Conservation (phyloP, 2,113 vertebrate species). For the Pleuronectes platessa region DNA sequence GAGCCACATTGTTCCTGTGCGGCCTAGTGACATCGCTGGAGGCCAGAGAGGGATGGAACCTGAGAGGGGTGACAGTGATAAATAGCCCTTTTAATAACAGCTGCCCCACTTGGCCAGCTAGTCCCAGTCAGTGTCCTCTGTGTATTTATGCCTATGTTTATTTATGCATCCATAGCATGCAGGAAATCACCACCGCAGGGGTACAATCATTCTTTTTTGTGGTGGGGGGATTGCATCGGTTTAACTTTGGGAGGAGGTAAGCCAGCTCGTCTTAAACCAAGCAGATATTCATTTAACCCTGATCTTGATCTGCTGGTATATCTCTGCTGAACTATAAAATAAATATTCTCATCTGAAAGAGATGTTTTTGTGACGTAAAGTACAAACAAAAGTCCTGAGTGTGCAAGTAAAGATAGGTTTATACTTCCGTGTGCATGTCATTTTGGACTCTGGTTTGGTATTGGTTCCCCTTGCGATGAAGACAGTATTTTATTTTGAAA, state of each 20-base stretch:
- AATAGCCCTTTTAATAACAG: constrained; percentile 90
- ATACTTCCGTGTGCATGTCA: neutral
- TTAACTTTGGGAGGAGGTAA: constrained; percentile 71
- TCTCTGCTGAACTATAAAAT: constrained; percentile 16
- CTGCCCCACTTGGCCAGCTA: constrained; percentile 85
- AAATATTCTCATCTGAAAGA: constrained; percentile 8
- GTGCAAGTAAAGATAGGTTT: neutral
- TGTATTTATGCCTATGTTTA: constrained; percentile 87
- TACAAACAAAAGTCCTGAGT: neutral
- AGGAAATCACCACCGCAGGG: constrained; percentile 83
- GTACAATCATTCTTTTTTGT: constrained; percentile 79
- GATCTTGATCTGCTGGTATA: constrained; percentile 45
- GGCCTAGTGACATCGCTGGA: constrained; percentile 83
- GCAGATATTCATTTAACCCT: constrained; percentile 58
- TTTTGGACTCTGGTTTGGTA: neutral
- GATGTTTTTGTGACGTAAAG: neutral
- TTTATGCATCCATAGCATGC: constrained; percentile 85
- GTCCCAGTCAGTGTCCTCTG: constrained; percentile 85
- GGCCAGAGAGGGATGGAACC: constrained; percentile 84
- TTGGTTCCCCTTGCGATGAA: neutral
- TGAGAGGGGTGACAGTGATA: constrained; percentile 87
- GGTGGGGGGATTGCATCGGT: constrained; percentile 61
- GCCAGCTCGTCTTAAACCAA: constrained; percentile 52
- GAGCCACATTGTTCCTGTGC: constrained; percentile 85
- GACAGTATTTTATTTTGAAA: no score